Evolutionary conservation across 1,140 invertebrate genomes (phyloP), one percentile per base, ranked within the genome.

Genomic region (Bombus polaris): DNA sequence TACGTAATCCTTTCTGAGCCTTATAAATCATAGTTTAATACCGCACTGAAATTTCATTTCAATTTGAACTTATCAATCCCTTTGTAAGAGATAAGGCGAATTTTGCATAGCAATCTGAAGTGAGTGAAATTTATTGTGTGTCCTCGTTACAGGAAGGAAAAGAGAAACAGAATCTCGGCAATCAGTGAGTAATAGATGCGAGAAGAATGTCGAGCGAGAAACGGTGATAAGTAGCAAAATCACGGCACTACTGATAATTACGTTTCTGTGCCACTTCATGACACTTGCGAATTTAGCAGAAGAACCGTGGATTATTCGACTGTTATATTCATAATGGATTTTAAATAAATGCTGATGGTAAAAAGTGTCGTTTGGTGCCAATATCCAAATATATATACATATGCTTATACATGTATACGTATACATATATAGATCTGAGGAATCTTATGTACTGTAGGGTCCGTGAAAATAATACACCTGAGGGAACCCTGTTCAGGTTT

Each of bases 261-360:
- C 75, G 68, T 70, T 42, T 78, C 6, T 22, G 83, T 83, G 83
- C 62, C 22, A 80, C 39, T 85, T 83, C 28, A 81, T 82, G 74
- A 84, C 66, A 81, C 79, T 88, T 65, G 79, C 73, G 72, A 72
- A 76, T 53, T 81, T 73, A 44, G 57, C 76, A 65, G 57, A 76
- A 57, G 72, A 86, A 82, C 66, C 76, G 78, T 65, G 79, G 44
- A 84, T 47, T 65, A 66, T 62, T 68, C 73, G 53, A 4, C 35
- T 85, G 85, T 59, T 81, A 83, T 74, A 59, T 70, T 79, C 81
- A 79, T 81, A 75, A 90, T 84, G 83, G 86, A 87, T 89, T 91
- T 92, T 91, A 92, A 92, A 92, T 92, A 87, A 90, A 88, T 83
- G 47, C 13, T 42, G 77, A 80, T 66, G 75, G 62, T 83, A 77